Conservation (phyloP, 2,113 vertebrate species). For the Leiothrix lutea region DNA sequence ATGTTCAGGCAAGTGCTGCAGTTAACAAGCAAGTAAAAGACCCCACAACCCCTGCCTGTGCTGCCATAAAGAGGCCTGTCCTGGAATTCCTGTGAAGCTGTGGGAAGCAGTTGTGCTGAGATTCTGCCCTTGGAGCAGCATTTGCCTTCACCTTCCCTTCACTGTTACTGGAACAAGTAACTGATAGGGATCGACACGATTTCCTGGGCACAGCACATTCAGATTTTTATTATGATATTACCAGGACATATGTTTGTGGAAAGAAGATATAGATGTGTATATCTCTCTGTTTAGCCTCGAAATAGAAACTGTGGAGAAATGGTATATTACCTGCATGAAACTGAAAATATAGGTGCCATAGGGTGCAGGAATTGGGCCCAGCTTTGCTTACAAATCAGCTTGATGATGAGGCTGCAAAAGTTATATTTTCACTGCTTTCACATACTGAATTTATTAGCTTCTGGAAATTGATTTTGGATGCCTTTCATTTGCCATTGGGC, state of each 20-base stretch:
- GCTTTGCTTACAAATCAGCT: slow-evolving; percentile 70
- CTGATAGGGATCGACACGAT: slow-evolving; percentile 23
- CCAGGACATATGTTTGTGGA: slow-evolving; percentile 44
- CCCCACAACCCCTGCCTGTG: neutral
- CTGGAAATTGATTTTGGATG: slow-evolving; percentile 73
- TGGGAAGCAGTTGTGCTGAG: neutral
- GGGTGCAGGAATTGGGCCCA: slow-evolving; percentile 23
- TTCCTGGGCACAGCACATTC: slow-evolving; percentile 41
- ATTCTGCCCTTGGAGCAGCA: neutral
- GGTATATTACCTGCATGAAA: slow-evolving; percentile 62
- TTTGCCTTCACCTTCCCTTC: slow-evolving; percentile 17
- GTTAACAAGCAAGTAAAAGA: neutral
- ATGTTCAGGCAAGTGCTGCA: neutral
- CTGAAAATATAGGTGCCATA: slow-evolving; percentile 42
- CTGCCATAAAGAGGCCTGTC: neutral
- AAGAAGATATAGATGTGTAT: slow-evolving; percentile 22
- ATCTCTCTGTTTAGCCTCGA: slow-evolving; percentile 26
- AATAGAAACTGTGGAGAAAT: slow-evolving; percentile 27
- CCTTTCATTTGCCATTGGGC: slow-evolving; percentile 72
- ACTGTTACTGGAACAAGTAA: neutral
- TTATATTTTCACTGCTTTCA: slow-evolving; percentile 64
- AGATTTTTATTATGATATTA: slow-evolving; percentile 62
- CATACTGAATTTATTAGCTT: slow-evolving; percentile 65
- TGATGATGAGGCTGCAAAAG: slow-evolving; percentile 59
- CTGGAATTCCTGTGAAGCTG: neutral